A percentile compares a stretch with the other conserved stretches of the same genome.
phyloP scores from a whole-genome alignment of 2,888 invertebrate species.

The Chesias legatella region DNA sequence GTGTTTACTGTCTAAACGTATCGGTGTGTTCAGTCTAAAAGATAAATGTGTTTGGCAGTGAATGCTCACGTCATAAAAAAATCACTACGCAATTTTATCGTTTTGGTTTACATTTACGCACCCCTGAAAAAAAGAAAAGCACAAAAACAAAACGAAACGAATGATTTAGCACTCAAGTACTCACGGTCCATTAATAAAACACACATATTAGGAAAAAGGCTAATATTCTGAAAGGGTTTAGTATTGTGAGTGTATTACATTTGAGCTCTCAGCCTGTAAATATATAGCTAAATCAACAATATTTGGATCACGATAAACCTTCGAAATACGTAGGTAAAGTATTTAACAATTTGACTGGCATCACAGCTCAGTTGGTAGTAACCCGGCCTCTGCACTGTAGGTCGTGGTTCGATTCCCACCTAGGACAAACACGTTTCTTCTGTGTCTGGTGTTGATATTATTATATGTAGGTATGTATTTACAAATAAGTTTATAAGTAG shows the following conservation, averaged over 20 bases:
- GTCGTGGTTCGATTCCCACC: too few relatives aligned
- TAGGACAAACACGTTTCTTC: too few relatives aligned
- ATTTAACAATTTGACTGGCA: too few relatives aligned
- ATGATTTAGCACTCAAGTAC: slow-evolving; percentile 44
- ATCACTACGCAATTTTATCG: slow-evolving; percentile 7
- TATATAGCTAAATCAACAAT: not conserved
- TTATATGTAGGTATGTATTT: too few relatives aligned
- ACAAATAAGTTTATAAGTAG: too few relatives aligned
- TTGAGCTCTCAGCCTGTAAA: not conserved
- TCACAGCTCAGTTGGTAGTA: too few relatives aligned
- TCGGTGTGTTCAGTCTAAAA: slow-evolving; percentile 12
- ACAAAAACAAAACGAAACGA: slow-evolving; percentile 35
- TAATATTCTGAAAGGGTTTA: slow-evolving; percentile 32
- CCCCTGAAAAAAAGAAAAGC: slow-evolving; percentile 23
- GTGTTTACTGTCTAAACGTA: too few relatives aligned
- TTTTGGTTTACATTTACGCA: slow-evolving; percentile 20
- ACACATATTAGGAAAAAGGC: slow-evolving; percentile 40
- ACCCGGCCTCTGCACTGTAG: too few relatives aligned
- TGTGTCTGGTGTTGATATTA: too few relatives aligned
- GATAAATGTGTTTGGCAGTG: slow-evolving; percentile 4
- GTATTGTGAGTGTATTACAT: slow-evolving; percentile 9
- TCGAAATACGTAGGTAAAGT: not conserved
- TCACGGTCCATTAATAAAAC: slow-evolving; percentile 48
- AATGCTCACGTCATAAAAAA: slow-evolving; percentile 3
- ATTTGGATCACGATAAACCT: not conserved